These are phyloP conservation scores for Drosophila trapezifrons DNA, from an alignment of 1,140 invertebrate species.

Conservation along the genomic window DNA sequence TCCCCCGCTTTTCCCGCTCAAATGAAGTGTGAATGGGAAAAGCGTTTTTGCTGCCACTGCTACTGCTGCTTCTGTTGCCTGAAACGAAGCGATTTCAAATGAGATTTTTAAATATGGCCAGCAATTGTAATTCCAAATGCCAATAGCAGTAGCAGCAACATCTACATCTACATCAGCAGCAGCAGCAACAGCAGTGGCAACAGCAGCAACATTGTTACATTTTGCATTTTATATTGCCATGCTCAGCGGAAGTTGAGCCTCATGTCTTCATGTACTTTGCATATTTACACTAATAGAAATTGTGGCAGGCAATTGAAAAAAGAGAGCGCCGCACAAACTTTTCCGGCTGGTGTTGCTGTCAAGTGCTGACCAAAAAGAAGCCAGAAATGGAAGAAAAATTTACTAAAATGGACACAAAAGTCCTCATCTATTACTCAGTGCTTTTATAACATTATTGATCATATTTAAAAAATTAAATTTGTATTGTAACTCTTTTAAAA, in stretches of 20 bases:
- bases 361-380: neutral
- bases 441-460: too few relatives aligned
- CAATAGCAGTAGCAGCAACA: constrained; percentile 47
- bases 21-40: constrained; percentile 73
- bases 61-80: constrained; percentile 3
- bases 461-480: too few relatives aligned
- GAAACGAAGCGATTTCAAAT: constrained; percentile 41
- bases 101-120: constrained; percentile 72
- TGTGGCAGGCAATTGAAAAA: constrained; percentile 79
- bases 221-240: constrained; percentile 75
- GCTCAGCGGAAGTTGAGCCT: constrained; percentile 77
- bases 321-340: constrained; percentile 56
- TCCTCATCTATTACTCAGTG: neutral
- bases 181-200: constrained; percentile 33
- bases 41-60: constrained; percentile 24
- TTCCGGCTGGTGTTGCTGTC: constrained; percentile 50
- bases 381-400: neutral
- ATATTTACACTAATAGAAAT: constrained; percentile 83
- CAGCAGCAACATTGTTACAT: constrained; percentile 70
- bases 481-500: too few relatives aligned
- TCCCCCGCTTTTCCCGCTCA: constrained; percentile 20
- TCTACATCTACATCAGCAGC: constrained; percentile 11
- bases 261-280: constrained; percentile 83
- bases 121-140: constrained; percentile 70
- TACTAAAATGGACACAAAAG: neutral